A percentile compares a stretch with the other conserved stretches of the same genome.
phyloP scores from a whole-genome alignment of 2,113 vertebrate species.

The Neolamprologus kungweensis region DNA sequence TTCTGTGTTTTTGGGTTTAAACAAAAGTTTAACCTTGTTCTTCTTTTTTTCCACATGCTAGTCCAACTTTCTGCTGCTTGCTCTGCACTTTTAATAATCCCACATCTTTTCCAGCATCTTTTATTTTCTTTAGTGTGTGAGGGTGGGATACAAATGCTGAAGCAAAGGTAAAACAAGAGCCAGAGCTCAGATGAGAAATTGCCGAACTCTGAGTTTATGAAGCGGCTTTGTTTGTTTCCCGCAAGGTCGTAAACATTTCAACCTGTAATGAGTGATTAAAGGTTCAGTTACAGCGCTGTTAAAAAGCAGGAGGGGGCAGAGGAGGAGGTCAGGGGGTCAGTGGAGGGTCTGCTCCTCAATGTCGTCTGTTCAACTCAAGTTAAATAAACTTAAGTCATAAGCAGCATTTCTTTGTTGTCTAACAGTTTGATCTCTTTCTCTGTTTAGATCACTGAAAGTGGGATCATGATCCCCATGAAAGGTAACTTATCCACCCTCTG shows the following conservation, averaged over 20 bases:
- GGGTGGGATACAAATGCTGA: not conserved
- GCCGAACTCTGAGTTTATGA: not conserved
- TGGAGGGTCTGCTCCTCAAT: not conserved
- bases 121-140: not conserved
- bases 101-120: not conserved
- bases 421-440: not conserved
- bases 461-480: slow-evolving; percentile 46
- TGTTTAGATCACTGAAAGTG: slow-evolving; percentile 28
- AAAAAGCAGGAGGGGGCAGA: not conserved
- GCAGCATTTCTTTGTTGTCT: not conserved
- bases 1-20: not conserved
- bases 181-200: not conserved
- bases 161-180: not conserved
- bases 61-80: not conserved
- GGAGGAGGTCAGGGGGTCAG: not conserved
- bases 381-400: not conserved
- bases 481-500: slow-evolving; percentile 18
- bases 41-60: not conserved
- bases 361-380: not conserved
- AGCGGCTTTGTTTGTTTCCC: not conserved
- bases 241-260: not conserved
- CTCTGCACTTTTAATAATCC: not conserved
- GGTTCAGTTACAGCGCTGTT: not conserved
- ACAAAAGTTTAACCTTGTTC: not conserved
- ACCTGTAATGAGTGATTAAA: not conserved